phyloP scores from a whole-genome alignment of 2,797 vertebrate genomes.

The Bufotes viridis region DNA sequence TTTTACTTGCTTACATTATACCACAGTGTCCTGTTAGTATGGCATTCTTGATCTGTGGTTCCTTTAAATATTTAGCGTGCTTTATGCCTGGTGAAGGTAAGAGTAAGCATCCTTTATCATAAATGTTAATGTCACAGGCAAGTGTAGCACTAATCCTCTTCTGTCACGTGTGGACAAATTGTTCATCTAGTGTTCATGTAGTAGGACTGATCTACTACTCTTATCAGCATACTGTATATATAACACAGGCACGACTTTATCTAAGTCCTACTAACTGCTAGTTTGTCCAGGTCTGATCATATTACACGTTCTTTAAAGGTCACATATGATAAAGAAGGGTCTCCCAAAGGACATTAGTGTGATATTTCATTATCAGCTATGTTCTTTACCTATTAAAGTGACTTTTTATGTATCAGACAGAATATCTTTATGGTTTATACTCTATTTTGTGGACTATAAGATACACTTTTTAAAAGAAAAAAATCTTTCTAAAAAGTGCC shows the following conservation, averaged over 20 bases:
- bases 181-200: background rate
- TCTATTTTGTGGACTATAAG: no score
- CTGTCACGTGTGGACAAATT: slow-evolving; percentile 50
- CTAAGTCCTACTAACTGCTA: slow-evolving; percentile 60
- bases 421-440: background rate
- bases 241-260: slow-evolving; percentile 67
- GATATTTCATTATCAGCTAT: slow-evolving; percentile 33
- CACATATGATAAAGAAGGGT: slow-evolving; percentile 60
- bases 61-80: background rate
- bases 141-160: background rate
- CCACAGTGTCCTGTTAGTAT: background rate
- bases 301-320: slow-evolving; percentile 69
- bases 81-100: no score
- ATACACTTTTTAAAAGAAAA: no score
- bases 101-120: background rate
- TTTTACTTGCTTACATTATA: no score
- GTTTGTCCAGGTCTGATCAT: slow-evolving; percentile 56
- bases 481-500: no score
- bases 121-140: slow-evolving; percentile 18
- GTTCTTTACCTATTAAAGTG: slow-evolving; percentile 17
- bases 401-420: background rate
- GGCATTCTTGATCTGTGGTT: background rate
- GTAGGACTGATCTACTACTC: slow-evolving; percentile 1
- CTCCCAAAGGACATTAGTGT: slow-evolving; percentile 44
- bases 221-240: slow-evolving; percentile 65